Evolutionary conservation across 2,113 vertebrate genomes (phyloP).

Genomic region (Cariama cristata): DNA sequence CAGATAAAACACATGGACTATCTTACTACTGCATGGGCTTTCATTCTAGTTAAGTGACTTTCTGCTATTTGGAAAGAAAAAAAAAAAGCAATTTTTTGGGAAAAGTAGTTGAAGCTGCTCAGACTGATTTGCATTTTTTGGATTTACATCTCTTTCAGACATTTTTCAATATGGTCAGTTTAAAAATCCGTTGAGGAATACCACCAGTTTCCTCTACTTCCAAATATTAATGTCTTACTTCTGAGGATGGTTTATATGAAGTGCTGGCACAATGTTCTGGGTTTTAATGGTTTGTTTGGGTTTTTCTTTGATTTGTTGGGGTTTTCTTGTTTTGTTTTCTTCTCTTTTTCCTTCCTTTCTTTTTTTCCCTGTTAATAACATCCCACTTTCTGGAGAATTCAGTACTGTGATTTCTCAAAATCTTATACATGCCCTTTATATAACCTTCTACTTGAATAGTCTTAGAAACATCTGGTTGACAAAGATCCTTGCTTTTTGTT

Average conservation of each 20-base stretch:
- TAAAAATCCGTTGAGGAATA: not conserved
- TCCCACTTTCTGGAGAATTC: not conserved
- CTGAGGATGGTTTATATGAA: not conserved
- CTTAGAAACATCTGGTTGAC: not conserved
- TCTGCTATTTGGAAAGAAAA: not conserved
- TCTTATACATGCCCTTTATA: not conserved
- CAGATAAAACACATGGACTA: not conserved
- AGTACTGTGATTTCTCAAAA: not conserved
- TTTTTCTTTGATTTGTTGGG: not conserved
- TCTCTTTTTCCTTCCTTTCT: no score
- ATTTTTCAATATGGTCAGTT: not conserved
- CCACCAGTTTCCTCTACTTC: not conserved
- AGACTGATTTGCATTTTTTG: not conserved
- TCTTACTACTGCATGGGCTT: not conserved
- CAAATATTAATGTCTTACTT: not conserved
- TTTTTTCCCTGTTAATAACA: not conserved
- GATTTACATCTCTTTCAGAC: not conserved
- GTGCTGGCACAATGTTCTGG: not conserved
- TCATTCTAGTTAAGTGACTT: not conserved
- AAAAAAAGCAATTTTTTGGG: not conserved
- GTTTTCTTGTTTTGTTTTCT: not conserved
- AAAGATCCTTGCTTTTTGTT: not conserved
- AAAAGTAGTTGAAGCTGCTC: not conserved
- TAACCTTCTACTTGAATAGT: not conserved
- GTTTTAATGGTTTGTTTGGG: not conserved